Evolutionary conservation across 1,140 invertebrate species (phyloP), one percentile per base, ranked within the genome.

Genomic region (Solenopsis invicta): DNA sequence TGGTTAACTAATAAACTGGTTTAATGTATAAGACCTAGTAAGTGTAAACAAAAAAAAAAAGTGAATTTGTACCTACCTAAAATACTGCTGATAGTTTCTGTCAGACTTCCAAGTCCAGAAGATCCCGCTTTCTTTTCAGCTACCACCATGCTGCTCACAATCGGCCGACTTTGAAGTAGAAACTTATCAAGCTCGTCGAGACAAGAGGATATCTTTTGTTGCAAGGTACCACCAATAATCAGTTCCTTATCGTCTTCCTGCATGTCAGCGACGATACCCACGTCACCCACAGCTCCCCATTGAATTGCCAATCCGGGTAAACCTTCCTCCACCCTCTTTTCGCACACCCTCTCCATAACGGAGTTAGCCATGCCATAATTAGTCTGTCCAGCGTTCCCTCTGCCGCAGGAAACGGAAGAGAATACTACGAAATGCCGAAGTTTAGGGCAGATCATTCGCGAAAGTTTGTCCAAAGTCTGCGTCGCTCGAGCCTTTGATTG

Each of bases 381-480:
- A 1, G 96, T 96, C 98, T 98, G 98, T 8, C 97, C 98, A 71
- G 96, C 96, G 94, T 98, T 98, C 69, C 98, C 98, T 84, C 97
- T 95, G 8, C 97, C 97, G 94, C 97, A 97, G 67, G 96, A 96
- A 5, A 98, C 96, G 8, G 54, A 56, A 56, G 54, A 56, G n/a
- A 56, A 56, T 0, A 56, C 9, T 21, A 56, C 9, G n/a, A 56
- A 56, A 10, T 56, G 54, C 2, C 54, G 8, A 2, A 56, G 18
- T 9, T 21, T 56, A 56, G n/a, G 54, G n/a, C 54, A 56, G 4
- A 56, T 21, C n/a, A 10, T 56, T 56, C 54, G 21, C 9, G 54
- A 21, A 56, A 56, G n/a, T 56, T 56, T 56, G n/a, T 56, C 54
- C n/a, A 56, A 56, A 21, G n/a, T 56, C n/a, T 56, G 54, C n/a